A percentile compares a stretch with the other conserved stretches of the same genome.
Evolutionary conservation across 2,797 vertebrate genomes (phyloP).

Genomic region (Typhlichthys eigenmanni): DNA sequence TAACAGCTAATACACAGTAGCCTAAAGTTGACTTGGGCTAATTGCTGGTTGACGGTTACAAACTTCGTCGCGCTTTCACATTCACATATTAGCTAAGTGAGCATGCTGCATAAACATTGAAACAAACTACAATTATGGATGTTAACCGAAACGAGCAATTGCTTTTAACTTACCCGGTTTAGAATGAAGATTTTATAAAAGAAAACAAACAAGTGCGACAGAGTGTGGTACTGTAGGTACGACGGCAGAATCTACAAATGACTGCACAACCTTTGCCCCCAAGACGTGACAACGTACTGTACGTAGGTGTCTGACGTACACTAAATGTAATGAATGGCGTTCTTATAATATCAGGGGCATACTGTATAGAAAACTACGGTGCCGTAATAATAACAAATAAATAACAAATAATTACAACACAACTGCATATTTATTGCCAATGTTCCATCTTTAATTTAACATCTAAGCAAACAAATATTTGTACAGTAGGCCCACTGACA

Average conservation of each 20-base stretch:
- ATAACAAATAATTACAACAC: too few relatives aligned
- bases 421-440: too few relatives aligned
- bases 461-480: too few relatives aligned
- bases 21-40: slow-evolving; percentile 52
- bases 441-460: too few relatives aligned
- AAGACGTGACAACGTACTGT: slow-evolving; percentile 15
- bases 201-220: slow-evolving; percentile 70
- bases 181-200: slow-evolving; percentile 37
- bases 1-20: slow-evolving; percentile 33
- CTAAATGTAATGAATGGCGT: too few relatives aligned
- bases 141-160: fast-evolving
- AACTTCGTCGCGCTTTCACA: slow-evolving; percentile 4
- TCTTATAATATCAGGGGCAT: too few relatives aligned
- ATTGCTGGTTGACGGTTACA: slow-evolving; percentile 36
- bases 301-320: not conserved
- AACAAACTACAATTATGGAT: not conserved
- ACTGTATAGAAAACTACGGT: too few relatives aligned
- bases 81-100: not conserved
- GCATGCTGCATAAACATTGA: not conserved
- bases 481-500: too few relatives aligned
- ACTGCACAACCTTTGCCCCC: slow-evolving; percentile 67
- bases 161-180: slow-evolving; percentile 52
- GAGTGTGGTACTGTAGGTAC: slow-evolving; percentile 39
- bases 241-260: slow-evolving; percentile 55
- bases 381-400: too few relatives aligned